phyloP scores from a whole-genome alignment of 2,797 vertebrate genomes.

The Scomberomorus guttatus region DNA sequence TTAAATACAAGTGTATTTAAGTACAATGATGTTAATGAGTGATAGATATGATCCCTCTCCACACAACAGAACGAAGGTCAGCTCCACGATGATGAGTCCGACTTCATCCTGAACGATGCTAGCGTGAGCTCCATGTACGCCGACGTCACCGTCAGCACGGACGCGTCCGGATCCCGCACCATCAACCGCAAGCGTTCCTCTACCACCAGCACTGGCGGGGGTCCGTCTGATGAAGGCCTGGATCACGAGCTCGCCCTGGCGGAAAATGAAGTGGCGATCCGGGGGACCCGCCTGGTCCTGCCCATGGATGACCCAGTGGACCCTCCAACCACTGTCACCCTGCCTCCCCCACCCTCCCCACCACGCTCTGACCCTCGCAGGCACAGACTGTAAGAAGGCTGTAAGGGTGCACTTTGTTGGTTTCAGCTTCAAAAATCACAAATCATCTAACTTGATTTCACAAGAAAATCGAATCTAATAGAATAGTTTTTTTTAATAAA shows the following conservation, averaged over 20 bases:
- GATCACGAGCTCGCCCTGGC: conserved; percentile 89
- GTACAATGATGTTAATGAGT: not conserved
- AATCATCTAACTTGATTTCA: conserved; percentile 25
- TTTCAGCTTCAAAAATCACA: conserved; percentile 20
- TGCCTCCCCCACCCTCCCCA: conserved; percentile 78
- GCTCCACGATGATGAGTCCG: conserved; percentile 92
- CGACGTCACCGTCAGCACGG: conserved; percentile 91
- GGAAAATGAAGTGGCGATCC: conserved; percentile 91
- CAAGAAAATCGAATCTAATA: not conserved
- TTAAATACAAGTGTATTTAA: not conserved
- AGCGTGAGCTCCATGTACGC: conserved; percentile 92
- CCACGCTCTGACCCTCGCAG: conserved; percentile 81
- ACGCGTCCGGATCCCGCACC: conserved; percentile 80
- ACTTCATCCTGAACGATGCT: conserved; percentile 93
- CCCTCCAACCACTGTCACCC: conserved; percentile 79
- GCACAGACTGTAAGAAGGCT: conserved; percentile 76
- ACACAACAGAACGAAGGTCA: conserved; percentile 90
- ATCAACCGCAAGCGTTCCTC: conserved; percentile 74
- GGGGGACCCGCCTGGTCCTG: conserved; percentile 92
- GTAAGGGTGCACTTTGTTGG: conserved; percentile 20
- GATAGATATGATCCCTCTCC: not conserved
- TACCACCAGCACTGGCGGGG: conserved; percentile 44
- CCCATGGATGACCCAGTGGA: conserved; percentile 92
- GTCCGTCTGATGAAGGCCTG: conserved; percentile 85
- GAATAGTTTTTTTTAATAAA: not conserved